These are phyloP conservation scores for Molanna angustata DNA, from an alignment of 2,888 invertebrate genomes.

Conservation along the genomic window DNA sequence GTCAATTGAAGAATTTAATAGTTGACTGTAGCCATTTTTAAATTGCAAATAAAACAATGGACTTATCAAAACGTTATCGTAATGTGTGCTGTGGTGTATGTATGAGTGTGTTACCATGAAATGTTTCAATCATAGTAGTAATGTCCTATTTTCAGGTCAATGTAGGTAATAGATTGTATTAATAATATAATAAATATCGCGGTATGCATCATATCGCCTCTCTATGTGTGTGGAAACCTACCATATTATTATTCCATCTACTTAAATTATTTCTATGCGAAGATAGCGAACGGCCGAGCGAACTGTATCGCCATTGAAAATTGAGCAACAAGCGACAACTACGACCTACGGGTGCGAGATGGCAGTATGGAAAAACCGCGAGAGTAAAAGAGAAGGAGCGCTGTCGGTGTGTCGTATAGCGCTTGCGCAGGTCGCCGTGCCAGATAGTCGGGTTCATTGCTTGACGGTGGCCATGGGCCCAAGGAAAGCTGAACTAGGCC, in stretches of 20 bases:
- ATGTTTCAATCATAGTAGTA: not conserved
- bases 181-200: too few species aligned
- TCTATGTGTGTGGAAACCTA: constrained; percentile 15
- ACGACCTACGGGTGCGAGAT: constrained; percentile 37
- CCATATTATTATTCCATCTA: constrained; percentile 11
- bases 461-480: constrained; percentile 29
- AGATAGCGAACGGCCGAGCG: constrained; percentile 15
- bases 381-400: constrained; percentile 38
- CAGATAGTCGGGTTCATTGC: constrained; percentile 31
- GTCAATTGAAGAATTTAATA: too few species aligned
- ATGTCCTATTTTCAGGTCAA: constrained; percentile 2
- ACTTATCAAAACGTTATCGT: too few species aligned
- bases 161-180: constrained; percentile 9
- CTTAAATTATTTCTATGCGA: constrained; percentile 16
- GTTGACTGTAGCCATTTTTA: too few species aligned
- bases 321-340: constrained; percentile 21
- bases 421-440: constrained; percentile 33
- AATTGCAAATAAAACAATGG: too few species aligned
- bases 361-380: not conserved
- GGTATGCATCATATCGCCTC: too few species aligned
- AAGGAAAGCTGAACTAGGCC: constrained; percentile 25
- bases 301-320: constrained; percentile 41
- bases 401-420: constrained; percentile 50
- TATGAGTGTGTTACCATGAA: not conserved
- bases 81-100: too few species aligned